Evolutionary conservation across 1,140 invertebrate genomes (phyloP).

Genomic region (Telenomus remus): DNA sequence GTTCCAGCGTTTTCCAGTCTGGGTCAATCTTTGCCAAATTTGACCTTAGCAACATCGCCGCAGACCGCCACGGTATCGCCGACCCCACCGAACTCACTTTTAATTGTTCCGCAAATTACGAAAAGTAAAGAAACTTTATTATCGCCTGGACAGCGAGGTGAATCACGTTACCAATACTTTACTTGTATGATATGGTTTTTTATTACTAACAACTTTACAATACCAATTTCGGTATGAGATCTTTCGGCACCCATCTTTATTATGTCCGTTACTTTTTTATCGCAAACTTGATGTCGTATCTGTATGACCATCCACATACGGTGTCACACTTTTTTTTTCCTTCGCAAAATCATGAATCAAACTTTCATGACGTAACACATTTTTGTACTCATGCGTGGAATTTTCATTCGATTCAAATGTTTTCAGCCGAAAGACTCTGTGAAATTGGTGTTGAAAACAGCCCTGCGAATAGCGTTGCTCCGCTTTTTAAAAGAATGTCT

Average conservation of each 20-base stretch:
- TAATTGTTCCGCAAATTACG: conserved; percentile 74
- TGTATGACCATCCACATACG: not conserved
- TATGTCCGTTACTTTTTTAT: not conserved
- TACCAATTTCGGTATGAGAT: conserved; percentile 25
- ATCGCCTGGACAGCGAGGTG: conserved; percentile 75
- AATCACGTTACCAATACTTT: conserved; percentile 55
- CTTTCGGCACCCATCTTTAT: conserved; percentile 1
- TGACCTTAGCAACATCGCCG: conserved; percentile 77
- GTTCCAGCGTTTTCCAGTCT: conserved; percentile 79
- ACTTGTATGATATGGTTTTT: conserved; percentile 44
- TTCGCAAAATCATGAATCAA: not conserved
- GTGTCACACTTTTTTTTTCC: not conserved
- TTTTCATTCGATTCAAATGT: not conserved
- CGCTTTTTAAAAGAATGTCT: conserved; percentile 22
- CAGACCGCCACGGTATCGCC: conserved; percentile 73
- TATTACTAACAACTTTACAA: conserved; percentile 9
- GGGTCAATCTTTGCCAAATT: conserved; percentile 84
- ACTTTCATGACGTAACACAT: not conserved
- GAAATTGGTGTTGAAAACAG: conserved; percentile 39
- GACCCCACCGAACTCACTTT: conserved; percentile 72
- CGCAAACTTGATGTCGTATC: not conserved
- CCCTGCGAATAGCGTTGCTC: conserved; percentile 1
- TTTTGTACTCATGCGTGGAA: not conserved
- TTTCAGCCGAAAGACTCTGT: conserved; percentile 11
- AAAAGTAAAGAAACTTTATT: conserved; percentile 74